Evolutionary conservation across 2,888 invertebrate species (phyloP), one percentile per base, ranked within the genome.

Genomic region (Capitulum mitella): DNA sequence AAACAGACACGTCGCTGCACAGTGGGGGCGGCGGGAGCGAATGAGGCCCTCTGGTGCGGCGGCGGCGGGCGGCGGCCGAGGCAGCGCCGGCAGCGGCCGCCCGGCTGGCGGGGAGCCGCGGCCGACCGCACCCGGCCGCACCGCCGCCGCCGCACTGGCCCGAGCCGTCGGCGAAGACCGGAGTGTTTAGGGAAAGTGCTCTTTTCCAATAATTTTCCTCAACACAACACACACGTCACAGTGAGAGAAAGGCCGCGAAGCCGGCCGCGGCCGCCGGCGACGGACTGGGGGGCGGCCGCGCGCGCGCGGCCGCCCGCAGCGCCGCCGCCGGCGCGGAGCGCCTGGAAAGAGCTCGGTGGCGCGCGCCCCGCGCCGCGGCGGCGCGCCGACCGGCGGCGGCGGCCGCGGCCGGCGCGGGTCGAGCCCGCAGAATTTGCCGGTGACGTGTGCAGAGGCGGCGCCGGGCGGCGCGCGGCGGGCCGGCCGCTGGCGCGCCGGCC

Each of bases 181-280:
- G 92, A 91, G 92, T 92, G 92, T 91, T 91, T 91, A 91, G 91
- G 90, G 91, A 92, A 91, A 92, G 70, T 91, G 92, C 92, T 92
- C 92, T 92, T 92, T 92, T 92, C 92, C 92, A 88, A 89, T 87
- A 87, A 86, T 91, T 90, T 91, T 90, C 90, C 89, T 91, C 92
- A 92, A 92, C 92, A 92, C 92, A 92, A 91, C 92, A 93, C 92
- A 92, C 92, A 83, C 83, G 82, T 81, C 81, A 78, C 80, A 78
- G 77, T 70, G 75, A 78, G 78, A 70, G 76, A 76, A 61, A 79
- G 79, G 70, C 74, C n/a, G n/a, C n/a, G n/a, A n/a, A n/a, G 48
- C 61, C 54, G 46, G 64, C 43, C 40, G 43, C 76, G 70, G 51
- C 43, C 43, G 34, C 70, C 54, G 70, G 12, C 34, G 77, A 14